Evolutionary conservation across 2,888 invertebrate species (phyloP).

Genomic region (Gibbula magus): DNA sequence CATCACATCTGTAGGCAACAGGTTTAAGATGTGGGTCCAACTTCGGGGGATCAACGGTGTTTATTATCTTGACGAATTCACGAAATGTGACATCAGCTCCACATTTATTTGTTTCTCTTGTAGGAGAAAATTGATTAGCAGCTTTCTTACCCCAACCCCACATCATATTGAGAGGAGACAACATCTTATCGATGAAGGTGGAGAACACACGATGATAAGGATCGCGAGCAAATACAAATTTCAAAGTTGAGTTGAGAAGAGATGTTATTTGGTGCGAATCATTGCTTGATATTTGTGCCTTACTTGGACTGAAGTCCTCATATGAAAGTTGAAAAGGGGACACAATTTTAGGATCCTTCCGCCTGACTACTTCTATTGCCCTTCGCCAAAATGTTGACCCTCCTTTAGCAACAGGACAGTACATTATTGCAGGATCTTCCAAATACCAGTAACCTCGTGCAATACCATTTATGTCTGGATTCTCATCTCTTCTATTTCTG

Average conservation of each 20-base stretch:
- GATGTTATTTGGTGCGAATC: background rate
- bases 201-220: background rate
- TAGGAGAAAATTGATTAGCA: no score
- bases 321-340: no score
- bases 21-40: background rate
- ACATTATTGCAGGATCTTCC: background rate
- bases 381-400: slow-evolving; percentile 9
- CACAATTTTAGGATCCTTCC: background rate
- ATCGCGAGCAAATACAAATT: slow-evolving; percentile 4
- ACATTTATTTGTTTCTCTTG: no score
- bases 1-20: background rate
- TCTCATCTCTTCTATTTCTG: background rate
- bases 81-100: slow-evolving; percentile 4
- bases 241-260: background rate
- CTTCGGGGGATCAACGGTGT: background rate
- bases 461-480: background rate
- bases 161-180: background rate
- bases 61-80: background rate
- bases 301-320: background rate
- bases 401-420: background rate
- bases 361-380: background rate
- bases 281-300: no score
- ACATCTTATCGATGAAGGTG: background rate
- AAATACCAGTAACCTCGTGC: background rate
- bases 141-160: slow-evolving; percentile 2